Percentiles rank a stretch among this genome's conserved stretches.
phyloP scores from a whole-genome alignment of 2,888 invertebrate species.

The Theodoxus fluviatilis region DNA sequence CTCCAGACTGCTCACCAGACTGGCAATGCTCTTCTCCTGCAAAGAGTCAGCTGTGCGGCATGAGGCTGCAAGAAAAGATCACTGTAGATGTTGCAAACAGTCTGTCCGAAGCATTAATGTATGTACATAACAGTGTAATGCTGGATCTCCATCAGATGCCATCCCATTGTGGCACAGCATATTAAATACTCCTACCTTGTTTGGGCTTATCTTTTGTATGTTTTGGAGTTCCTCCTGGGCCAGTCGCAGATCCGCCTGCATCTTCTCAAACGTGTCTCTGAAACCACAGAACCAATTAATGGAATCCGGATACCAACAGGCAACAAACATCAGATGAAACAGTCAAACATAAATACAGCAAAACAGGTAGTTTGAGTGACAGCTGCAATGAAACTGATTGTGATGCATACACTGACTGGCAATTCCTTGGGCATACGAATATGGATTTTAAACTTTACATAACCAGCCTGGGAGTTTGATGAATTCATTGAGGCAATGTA shows the following conservation, averaged over 20 bases:
- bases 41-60: not conserved
- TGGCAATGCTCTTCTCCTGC: slow-evolving; percentile 84
- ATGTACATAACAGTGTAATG: not conserved
- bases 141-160: not conserved
- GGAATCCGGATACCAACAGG: not conserved
- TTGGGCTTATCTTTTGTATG: slow-evolving; percentile 87
- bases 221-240: slow-evolving; percentile 93
- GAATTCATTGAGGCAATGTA: no score
- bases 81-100: no score
- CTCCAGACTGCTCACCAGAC: slow-evolving; percentile 89
- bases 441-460: no score
- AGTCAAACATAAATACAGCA: no score
- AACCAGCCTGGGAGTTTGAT: no score
- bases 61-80: not conserved
- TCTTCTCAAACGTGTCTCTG: slow-evolving; percentile 85
- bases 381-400: no score
- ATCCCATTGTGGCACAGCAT: not conserved
- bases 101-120: not conserved
- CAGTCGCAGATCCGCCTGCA: slow-evolving; percentile 90
- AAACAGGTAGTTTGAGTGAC: no score
- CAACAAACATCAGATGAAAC: not conserved
- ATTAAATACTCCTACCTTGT: slow-evolving; percentile 71
- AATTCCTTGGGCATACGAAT: no score
- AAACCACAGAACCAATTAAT: slow-evolving; percentile 25
- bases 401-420: no score